phyloP scores from a whole-genome alignment of 1,140 invertebrate species.

The Tetraneura akinire region DNA sequence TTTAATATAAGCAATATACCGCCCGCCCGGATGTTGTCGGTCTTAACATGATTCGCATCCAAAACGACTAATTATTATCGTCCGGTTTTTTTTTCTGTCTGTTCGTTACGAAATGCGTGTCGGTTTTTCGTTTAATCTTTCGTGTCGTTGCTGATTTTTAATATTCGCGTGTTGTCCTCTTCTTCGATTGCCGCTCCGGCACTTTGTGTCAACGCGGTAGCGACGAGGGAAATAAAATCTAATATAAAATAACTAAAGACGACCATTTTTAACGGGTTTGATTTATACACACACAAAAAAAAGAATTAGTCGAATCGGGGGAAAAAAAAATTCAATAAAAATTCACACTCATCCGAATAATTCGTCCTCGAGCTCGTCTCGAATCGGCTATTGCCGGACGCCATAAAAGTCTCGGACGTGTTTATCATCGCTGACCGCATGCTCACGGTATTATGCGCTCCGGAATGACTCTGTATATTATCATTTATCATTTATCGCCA shows the following conservation, averaged over 20 bases:
- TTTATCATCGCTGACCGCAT: background rate
- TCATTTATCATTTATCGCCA: no score
- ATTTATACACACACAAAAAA: background rate
- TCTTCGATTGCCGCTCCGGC: background rate
- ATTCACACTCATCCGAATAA: slow-evolving; percentile 24
- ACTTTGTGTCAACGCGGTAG: background rate
- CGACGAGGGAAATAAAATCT: background rate
- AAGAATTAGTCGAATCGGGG: no score
- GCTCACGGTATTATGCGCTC: no score
- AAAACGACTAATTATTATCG: slow-evolving; percentile 45
- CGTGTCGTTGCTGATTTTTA: slow-evolving; percentile 6
- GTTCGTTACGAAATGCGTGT: background rate
- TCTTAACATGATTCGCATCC: slow-evolving; percentile 34
- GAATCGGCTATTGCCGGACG: background rate
- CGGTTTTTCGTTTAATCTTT: background rate
- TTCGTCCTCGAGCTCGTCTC: background rate
- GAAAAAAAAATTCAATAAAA: slow-evolving; percentile 1
- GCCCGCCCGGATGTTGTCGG: slow-evolving; percentile 32
- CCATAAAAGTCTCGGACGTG: background rate
- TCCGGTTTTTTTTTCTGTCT: slow-evolving; percentile 27
- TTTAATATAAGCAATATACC: background rate
- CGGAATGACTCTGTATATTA: no score
- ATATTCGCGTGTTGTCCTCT: slow-evolving; percentile 42
- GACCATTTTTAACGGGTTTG: background rate
- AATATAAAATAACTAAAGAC: background rate